phyloP scores from a whole-genome alignment of 1,140 invertebrate genomes.

The Geopemphigus sp. region DNA sequence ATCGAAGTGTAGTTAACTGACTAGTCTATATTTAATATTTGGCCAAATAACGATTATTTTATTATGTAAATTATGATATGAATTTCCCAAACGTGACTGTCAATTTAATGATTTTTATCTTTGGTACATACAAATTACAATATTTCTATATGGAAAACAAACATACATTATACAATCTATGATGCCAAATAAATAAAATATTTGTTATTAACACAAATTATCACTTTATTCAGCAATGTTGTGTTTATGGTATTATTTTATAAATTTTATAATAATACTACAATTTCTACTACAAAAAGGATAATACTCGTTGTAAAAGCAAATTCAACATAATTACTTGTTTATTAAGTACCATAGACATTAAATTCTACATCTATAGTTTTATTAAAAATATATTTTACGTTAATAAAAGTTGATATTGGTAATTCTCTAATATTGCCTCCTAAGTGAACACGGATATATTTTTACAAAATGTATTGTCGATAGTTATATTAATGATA shows the following conservation, averaged over 20 bases:
- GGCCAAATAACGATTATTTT: constrained; percentile 7
- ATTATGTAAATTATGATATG: not conserved
- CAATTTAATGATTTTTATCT: constrained; percentile 7
- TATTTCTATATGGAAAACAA: not conserved
- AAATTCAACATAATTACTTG: too few relatives aligned
- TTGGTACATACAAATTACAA: constrained; percentile 1
- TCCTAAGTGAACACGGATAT: too few relatives aligned
- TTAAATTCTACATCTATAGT: too few relatives aligned
- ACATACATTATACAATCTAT: constrained; percentile 7
- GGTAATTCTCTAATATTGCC: too few relatives aligned
- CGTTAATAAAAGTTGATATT: too few relatives aligned
- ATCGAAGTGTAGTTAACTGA: not conserved
- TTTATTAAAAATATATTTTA: too few relatives aligned
- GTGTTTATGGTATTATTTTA: not conserved
- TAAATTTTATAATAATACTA: too few relatives aligned
- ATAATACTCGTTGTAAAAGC: too few relatives aligned
- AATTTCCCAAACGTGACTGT: not conserved
- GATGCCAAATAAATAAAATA: constrained; percentile 19
- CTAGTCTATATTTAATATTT: constrained; percentile 4
- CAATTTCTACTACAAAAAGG: too few relatives aligned
- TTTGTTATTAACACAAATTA: not conserved
- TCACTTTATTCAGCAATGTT: not conserved
- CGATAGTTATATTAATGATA: too few relatives aligned
- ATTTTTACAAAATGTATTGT: too few relatives aligned
- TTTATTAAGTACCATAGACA: too few relatives aligned